Base-by-base conservation (phyloP, 2,888 invertebrate genomes). In the Lithosia quadra region DNA sequence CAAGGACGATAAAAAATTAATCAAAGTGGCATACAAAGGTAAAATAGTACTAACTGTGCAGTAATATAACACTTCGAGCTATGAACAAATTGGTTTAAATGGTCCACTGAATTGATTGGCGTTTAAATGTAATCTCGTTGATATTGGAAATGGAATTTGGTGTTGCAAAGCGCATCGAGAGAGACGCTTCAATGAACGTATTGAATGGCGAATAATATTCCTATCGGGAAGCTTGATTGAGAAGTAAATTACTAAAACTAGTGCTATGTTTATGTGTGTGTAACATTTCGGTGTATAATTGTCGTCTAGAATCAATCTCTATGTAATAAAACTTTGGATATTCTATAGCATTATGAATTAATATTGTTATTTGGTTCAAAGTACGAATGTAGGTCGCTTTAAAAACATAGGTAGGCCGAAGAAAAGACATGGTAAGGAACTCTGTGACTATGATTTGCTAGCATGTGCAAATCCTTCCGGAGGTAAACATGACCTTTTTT, bases 141-240 rank as follows among this genome's bases (percentile, higher is more conserved):
- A 49, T 2, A 24, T 65, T 13, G 34, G n/a, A 49, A 63, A 63
- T 57, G 28, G 57, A 49, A 63, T 57, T 56, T 22, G 9, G 28
- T 33, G 33, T 33, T 7, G 21, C 1, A 56, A 56, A 33, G 67
- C 67, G 36, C 65, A 24, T 22, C 21, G 57, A 39, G 28, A 18
- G 21, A 1, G 39, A 24, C 28, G 28, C 36, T 24, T 11, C n/a
- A 24, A n/a, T 13, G 43, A 9, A 61, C n/a, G 28, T 33, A 13
- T 39, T 61, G n/a, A 67, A 56, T 39, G 10, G 34, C 11, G 21
- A 55, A 39, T 56, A 67, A 67, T 55, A 43, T 55, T 28, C 24
- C 28, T 28, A 28, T 28, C 5, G 28, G 28, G 28, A 28, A 10
- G 33, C 43, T 49, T 18, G 22, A 33, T 15, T 24, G 21, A 2